These are phyloP conservation scores for Lepidonotus clava DNA, from an alignment of 2,888 invertebrate genomes.

Conservation along the genomic window DNA sequence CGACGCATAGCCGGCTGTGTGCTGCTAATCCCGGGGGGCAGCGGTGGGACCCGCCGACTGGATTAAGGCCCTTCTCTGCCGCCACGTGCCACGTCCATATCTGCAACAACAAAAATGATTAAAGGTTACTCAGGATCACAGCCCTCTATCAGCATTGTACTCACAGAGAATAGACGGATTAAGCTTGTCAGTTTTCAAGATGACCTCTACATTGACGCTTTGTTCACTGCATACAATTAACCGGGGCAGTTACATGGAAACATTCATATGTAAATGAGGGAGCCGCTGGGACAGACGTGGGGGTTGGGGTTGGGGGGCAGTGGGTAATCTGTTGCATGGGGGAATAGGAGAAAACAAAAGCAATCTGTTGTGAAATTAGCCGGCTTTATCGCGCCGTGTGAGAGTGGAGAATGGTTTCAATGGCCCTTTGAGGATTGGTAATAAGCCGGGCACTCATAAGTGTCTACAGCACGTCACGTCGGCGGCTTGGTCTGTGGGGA, in stretches of 20 bases:
- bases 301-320: neutral
- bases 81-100: slow-evolving; percentile 29
- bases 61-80: neutral
- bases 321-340: slow-evolving; percentile 31
- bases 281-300: neutral
- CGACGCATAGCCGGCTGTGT: neutral
- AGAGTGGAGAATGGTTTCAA: neutral
- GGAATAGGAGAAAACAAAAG: slow-evolving; percentile 28
- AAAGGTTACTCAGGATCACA: neutral
- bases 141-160: neutral
- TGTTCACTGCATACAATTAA: slow-evolving; percentile 14
- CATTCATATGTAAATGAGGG: slow-evolving; percentile 15
- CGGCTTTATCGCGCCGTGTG: neutral
- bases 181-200: neutral
- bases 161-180: neutral
- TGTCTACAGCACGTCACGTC: neutral
- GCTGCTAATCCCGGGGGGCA: neutral
- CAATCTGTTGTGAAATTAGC: slow-evolving; percentile 48
- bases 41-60: neutral
- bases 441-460: slow-evolving; percentile 18
- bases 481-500: neutral
- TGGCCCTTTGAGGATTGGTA: slow-evolving; percentile 13
- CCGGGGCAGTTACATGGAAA: neutral
- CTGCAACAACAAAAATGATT: neutral
- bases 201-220: neutral